Evolutionary conservation across 2,797 vertebrate species (phyloP), one percentile per base, ranked within the genome.

Genomic region (Takifugu ocellatus): DNA sequence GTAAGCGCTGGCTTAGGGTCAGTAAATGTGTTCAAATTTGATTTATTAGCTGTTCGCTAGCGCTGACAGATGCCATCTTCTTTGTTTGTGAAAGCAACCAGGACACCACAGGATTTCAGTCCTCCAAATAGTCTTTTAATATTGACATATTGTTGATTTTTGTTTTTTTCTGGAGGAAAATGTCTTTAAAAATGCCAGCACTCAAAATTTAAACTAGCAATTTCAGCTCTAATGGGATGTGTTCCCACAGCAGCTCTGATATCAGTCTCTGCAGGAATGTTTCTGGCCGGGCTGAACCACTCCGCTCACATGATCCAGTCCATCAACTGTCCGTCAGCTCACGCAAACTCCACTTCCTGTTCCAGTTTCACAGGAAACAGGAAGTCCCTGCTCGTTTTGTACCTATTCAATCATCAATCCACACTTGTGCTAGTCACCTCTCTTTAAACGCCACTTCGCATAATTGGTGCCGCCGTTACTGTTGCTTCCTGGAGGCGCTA

Each of bases 311-410:
- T 68, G 66, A 79, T 74, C 61, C 46, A 21, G 52, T 49, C 72
- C 70, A 74, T 82, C 84, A 72, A 44, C 36, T 47, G 26, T 68
- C 65, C 62, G 21, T 77, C 75, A 69, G 49, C 59, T 54, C 51
- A 47, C 39, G 29, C 2, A 16, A 63, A 60, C 70, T 51, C 51
- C 26, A 68, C 66, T 81, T 84, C 82, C 85, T 75, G 68, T 67
- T 82, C 78, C 72, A 58, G 55, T 56, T 79, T 66, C 63, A 54
- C 80, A 66, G 83, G 77, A 85, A 86, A 67, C 79, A 81, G 81
- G 83, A 85, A 73, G 77, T 72, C 44, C 46, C 33, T 26, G 60
- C 47, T 31, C 36, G 53, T 51, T 57, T 70, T 29, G 48, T 33
- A 63, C 61, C 61, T 15, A 77, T 84, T 81, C 73, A 78, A 7